Evolutionary conservation across 2,888 invertebrate species (phyloP).

Genomic region (Ashinkailepas kermadecensis): DNA sequence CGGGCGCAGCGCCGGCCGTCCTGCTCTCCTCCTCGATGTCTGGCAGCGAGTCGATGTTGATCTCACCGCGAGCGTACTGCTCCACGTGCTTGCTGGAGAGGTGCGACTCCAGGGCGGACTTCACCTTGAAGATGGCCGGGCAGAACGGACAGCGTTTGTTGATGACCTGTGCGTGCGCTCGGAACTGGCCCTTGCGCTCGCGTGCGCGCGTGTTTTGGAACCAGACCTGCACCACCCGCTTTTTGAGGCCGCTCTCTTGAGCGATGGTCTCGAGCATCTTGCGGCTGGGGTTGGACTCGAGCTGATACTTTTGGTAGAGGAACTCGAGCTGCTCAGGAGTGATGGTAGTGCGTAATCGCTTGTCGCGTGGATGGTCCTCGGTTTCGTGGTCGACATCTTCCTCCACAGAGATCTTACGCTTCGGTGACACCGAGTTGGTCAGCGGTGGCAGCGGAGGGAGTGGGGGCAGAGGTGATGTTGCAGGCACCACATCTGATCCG

Average conservation of each 20-base stretch:
- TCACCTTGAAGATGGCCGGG: constrained; percentile 87
- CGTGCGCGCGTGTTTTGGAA: constrained; percentile 86
- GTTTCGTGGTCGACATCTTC: constrained; percentile 43
- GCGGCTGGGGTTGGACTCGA: constrained; percentile 93
- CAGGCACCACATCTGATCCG: constrained; percentile 36
- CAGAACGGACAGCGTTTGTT: constrained; percentile 96
- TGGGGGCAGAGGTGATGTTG: constrained; percentile 40
- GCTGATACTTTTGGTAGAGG: constrained; percentile 94
- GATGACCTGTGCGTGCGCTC: constrained; percentile 91
- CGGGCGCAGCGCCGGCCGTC: not conserved
- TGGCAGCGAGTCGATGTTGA: constrained; percentile 87
- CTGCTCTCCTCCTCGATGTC: constrained; percentile 56
- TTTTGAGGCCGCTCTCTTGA: constrained; percentile 89
- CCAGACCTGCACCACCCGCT: constrained; percentile 96
- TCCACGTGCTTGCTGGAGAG: constrained; percentile 88
- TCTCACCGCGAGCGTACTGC: constrained; percentile 80
- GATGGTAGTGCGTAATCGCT: constrained; percentile 89
- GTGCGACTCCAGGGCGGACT: constrained; percentile 88
- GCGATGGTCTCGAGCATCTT: constrained; percentile 98
- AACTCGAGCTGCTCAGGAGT: constrained; percentile 95
- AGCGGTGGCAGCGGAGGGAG: constrained; percentile 37
- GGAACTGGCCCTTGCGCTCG: constrained; percentile 86
- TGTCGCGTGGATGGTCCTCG: constrained; percentile 71
- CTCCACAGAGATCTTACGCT: constrained; percentile 46
- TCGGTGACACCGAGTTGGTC: constrained; percentile 39